Base-by-base conservation (phyloP, 2,888 invertebrate genomes). In the Rhaphigaster nebulosa region DNA sequence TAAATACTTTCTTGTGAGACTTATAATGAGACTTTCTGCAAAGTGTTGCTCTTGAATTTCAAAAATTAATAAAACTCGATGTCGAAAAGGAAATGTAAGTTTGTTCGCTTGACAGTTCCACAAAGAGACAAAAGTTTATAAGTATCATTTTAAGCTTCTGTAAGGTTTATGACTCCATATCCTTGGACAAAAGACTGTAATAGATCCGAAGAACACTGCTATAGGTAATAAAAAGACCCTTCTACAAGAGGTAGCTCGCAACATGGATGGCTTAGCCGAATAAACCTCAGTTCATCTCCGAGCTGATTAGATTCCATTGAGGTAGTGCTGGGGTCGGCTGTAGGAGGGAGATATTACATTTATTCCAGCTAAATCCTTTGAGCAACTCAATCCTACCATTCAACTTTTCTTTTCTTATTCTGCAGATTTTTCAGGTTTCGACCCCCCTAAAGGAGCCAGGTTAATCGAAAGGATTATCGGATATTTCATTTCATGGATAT, bases 231-330 rank as follows among this genome's bases (percentile, higher is more conserved):
- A 76, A 38, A 76, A 38, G 38, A 1, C 1, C 6, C 29, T 15
- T 12, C 65, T 65, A 15, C 15, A 29, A 18, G 65, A 65, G n/a
- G 29, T 29, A 29, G 65, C 12, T n/a, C 13, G 18, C 70, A 18
- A 34, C 18, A 70, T 34, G 70, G 34, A 34, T 5, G 70, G 70
- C 70, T 76, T 38, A 76, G 70, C 70, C 56, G 10, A n/a, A 65
- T 65, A 65, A 56, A 29, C 60, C 38, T 38, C 70, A 76, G 34
- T 65, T 29, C 65, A 65, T 65, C 65, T 65, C 65, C 3, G 0
- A 29, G 13, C 70, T 76, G 70, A 76, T 76, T 76, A 76, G 34
- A 76, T 76, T 76, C 70, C 20, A 76, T 76, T 76, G 34, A 76
- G 38, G 2, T 2, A 38, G 70, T 20, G 26, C 34, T 18, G 20